Evolutionary conservation across 2,113 vertebrate species (phyloP).

Genomic region (Hoplias malabaricus): DNA sequence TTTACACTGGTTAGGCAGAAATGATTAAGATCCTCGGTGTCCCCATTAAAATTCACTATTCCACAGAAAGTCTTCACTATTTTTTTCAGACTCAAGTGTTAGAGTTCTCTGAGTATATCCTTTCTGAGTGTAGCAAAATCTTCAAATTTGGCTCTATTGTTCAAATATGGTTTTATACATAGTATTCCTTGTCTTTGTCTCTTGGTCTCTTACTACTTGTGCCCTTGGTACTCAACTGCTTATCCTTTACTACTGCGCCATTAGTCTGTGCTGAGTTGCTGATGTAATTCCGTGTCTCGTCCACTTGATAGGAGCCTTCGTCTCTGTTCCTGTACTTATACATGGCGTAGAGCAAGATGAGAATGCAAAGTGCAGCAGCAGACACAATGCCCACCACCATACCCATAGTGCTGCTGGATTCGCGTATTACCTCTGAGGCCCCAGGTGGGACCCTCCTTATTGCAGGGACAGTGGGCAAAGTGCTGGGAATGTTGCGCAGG

Average conservation of each 20-base stretch:
- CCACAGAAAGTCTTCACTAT: slow-evolving; percentile 73
- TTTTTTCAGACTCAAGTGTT: slow-evolving; percentile 68
- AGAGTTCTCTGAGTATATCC: slow-evolving; percentile 68
- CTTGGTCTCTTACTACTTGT: slow-evolving; percentile 92
- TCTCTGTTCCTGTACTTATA: slow-evolving; percentile 99
- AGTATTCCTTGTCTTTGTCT: slow-evolving; percentile 99
- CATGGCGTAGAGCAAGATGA: slow-evolving; percentile 99
- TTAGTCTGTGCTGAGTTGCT: slow-evolving; percentile 99
- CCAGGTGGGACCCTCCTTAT: slow-evolving; percentile 88
- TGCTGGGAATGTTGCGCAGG: slow-evolving; percentile 95
- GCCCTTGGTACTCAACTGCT: slow-evolving; percentile 87
- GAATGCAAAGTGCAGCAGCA: slow-evolving; percentile 97
- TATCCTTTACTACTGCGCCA: slow-evolving; percentile 93
- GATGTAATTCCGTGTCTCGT: slow-evolving; percentile 99
- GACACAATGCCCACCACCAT: slow-evolving; percentile 99
- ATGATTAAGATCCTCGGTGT: slow-evolving; percentile 52
- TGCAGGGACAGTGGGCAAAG: slow-evolving; percentile 93
- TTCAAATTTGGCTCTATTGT: slow-evolving; percentile 56
- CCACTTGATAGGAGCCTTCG: slow-evolving; percentile 99
- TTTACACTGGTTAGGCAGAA: slow-evolving; percentile 80
- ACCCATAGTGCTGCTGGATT: slow-evolving; percentile 98
- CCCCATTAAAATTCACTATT: slow-evolving; percentile 60
- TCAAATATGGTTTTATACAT: slow-evolving; percentile 81
- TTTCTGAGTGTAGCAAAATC: slow-evolving; percentile 75
- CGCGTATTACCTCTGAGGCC: slow-evolving; percentile 96